These are phyloP conservation scores for Seriola rivoliana DNA, from an alignment of 2,113 vertebrate species.

Conservation along the genomic window DNA sequence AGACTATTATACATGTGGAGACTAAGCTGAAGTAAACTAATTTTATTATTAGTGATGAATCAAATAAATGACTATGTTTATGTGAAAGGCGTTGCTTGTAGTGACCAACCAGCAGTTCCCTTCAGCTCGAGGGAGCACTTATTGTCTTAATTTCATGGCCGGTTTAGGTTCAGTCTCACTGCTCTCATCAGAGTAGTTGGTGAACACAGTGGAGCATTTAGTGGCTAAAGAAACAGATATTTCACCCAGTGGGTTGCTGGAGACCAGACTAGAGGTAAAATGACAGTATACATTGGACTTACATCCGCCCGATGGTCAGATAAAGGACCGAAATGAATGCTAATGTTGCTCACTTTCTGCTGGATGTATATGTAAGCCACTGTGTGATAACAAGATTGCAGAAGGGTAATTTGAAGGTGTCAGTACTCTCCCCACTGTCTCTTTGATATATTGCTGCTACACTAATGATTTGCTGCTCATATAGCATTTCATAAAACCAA, in stretches of 20 bases:
- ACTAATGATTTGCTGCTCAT: conserved; percentile 3
- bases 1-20: no score
- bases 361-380: no score
- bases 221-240: not conserved
- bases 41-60: not conserved
- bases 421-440: not conserved
- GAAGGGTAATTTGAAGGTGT: not conserved
- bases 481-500: conserved; percentile 12
- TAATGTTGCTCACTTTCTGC: no score
- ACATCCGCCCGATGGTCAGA: no score
- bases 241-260: not conserved
- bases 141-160: not conserved
- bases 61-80: not conserved
- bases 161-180: not conserved
- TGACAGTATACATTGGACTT: not conserved
- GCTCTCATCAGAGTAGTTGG: not conserved
- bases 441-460: not conserved
- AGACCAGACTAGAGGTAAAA: not conserved
- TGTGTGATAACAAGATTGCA: not conserved
- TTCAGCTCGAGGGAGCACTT: not conserved
- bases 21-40: no score
- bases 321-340: no score
- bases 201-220: not conserved
- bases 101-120: not conserved
- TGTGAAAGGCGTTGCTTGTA: not conserved